Base-by-base conservation (phyloP, 1,140 invertebrate genomes). In the Lepidurus packardi region DNA sequence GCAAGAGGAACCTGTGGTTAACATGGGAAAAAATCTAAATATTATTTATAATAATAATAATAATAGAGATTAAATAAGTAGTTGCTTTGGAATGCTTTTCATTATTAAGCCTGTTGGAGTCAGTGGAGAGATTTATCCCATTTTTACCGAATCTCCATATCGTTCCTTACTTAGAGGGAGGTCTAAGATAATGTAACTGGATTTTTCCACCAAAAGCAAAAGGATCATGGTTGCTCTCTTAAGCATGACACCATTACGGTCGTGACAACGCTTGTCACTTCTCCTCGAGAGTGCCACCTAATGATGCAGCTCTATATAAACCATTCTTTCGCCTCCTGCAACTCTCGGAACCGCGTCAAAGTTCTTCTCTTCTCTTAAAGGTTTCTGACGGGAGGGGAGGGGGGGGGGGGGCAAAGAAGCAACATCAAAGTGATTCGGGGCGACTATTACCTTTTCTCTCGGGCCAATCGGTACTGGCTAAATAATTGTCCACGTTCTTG, bases 221-320 rank as follows among this genome's bases (percentile, higher is more conserved):
- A 65, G 53, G 6, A 65, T 65, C 16, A 65, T 65, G 53, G 53
- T 65, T 65, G 53, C 53, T 65, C 53, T 65, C 53, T 16, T 65
- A 65, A 16, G 53, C 53, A 16, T 65, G 53, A 65, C 53, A 21
- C 53, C 53, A 65, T 65, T 65, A 65, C 53, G 53, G 53, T 65
- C 16, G 53, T 65, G 53, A 65, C 53, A 65, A 65, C 53, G 53
- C 53, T 65, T 65, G 53, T 65, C 53, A 65, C 53, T 65, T 65
- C 53, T 65, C 53, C 21, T 65, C 53, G 9, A 65, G 53, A 65
- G 53, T 65, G 53, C 53, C 53, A 65, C 53, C 45, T 65, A 65
- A 65, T 65, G 53, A 65, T 65, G 9, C 53, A 65, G 13, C 21
- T 65, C 53, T 65, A 65, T 47, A 47, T 47, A 10, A 10, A 47